Percentiles rank a stretch among this genome's conserved stretches.
phyloP scores from a whole-genome alignment of 2,113 vertebrate species.

The Dissostichus mawsoni region DNA sequence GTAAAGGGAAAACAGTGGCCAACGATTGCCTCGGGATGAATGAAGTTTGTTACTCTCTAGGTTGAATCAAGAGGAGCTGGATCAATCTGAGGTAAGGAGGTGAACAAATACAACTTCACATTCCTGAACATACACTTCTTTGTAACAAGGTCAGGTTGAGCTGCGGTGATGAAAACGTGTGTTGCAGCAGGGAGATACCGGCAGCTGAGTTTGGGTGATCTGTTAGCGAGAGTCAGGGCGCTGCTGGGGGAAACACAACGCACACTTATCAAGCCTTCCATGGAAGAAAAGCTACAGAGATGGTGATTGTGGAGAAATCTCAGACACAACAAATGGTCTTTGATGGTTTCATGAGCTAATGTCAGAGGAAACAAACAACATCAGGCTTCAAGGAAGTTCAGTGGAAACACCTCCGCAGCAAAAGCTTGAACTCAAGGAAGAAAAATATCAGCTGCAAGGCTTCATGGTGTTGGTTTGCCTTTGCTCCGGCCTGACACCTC shows the following conservation, averaged over 20 bases:
- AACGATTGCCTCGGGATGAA: neutral
- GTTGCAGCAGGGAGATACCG: neutral
- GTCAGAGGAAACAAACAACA: neutral
- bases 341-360: neutral
- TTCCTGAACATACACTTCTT: neutral
- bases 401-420: too few relatives aligned
- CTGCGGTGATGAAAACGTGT: neutral
- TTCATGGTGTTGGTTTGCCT: neutral
- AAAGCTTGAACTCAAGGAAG: neutral
- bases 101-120: neutral
- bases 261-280: too few relatives aligned
- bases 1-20: conserved; percentile 5
- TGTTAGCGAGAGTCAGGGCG: neutral
- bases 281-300: neutral
- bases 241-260: neutral
- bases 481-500: neutral
- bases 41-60: neutral
- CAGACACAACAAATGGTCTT: neutral
- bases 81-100: neutral
- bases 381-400: neutral
- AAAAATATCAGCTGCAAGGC: neutral
- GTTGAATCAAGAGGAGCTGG: neutral
- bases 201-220: neutral
- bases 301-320: neutral
- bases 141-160: neutral